These are phyloP conservation scores for Aurelia aurita complex sp. Pacific DNA, from an alignment of 30 jellyfish, hydroid and myxozoan species.

Conservation along the genomic window DNA sequence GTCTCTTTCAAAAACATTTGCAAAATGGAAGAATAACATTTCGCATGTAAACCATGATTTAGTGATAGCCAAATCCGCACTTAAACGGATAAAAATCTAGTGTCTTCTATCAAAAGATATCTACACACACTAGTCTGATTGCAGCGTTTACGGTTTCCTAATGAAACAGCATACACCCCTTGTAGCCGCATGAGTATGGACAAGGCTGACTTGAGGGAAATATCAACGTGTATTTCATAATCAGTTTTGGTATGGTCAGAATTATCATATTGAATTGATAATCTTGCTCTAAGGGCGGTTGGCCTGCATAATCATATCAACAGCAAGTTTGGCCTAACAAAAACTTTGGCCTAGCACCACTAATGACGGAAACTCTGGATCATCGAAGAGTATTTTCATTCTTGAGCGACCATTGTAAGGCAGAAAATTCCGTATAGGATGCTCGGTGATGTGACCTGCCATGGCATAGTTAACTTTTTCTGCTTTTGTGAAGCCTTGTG, in stretches of 20 bases:
- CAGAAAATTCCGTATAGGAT: too few species aligned
- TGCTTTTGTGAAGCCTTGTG: too few species aligned
- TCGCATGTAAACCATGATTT: conserved; percentile 44
- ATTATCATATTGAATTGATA: conserved; percentile 31
- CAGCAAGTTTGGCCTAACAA: conserved; percentile 2
- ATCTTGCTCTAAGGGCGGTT: conserved; percentile 1
- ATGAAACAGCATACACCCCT: conserved; percentile 60
- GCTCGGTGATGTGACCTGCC: too few species aligned
- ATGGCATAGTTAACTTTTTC: too few species aligned
- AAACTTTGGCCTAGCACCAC: too few species aligned
- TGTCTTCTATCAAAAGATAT: conserved; percentile 48
- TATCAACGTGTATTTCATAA: conserved; percentile 39
- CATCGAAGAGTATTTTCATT: too few species aligned
- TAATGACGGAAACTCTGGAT: too few species aligned
- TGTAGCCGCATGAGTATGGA: conserved; percentile 39
- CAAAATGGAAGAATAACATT: conserved; percentile 51
- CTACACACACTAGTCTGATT: conserved; percentile 51
- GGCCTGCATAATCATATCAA: conserved; percentile 2
- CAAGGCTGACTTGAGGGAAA: conserved; percentile 22
- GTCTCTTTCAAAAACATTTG: conserved; percentile 57
- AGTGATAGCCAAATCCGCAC: conserved; percentile 58
- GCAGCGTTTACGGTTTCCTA: conserved; percentile 53
- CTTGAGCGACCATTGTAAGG: too few species aligned
- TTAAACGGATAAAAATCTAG: conserved; percentile 47
- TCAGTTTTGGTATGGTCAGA: conserved; percentile 63